phyloP scores from a whole-genome alignment of 2,113 vertebrate species.

The Nicator chloris region DNA sequence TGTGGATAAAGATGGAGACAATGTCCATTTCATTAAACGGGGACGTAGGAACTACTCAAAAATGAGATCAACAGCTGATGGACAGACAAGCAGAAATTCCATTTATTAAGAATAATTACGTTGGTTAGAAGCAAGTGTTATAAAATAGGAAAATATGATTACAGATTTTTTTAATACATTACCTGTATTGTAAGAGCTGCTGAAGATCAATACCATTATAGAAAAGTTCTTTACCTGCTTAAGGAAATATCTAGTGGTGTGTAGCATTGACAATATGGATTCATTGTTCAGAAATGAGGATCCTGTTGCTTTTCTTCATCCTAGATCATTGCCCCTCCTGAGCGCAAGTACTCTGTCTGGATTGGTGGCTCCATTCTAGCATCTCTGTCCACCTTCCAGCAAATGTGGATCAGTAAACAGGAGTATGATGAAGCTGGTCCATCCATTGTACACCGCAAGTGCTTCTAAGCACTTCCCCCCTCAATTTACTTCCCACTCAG shows the following conservation, averaged over 20 bases:
- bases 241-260: not conserved
- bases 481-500: constrained; percentile 56
- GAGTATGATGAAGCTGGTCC: constrained; percentile 92
- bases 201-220: not conserved
- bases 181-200: not conserved
- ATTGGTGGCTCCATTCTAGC: constrained; percentile 84
- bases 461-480: constrained; percentile 78
- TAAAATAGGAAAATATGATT: not conserved
- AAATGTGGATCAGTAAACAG: constrained; percentile 97
- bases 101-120: not conserved
- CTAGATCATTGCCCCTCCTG: constrained; percentile 90
- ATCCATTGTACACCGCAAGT: constrained; percentile 94
- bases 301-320: constrained; percentile 1
- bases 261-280: not conserved
- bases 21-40: not conserved
- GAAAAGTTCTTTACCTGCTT: not conserved
- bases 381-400: constrained; percentile 89
- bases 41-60: not conserved
- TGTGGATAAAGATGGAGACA: not conserved
- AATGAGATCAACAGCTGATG: not conserved
- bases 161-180: not conserved
- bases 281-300: not conserved
- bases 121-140: not conserved
- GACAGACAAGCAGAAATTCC: not conserved
- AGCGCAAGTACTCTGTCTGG: constrained; percentile 85